A percentile compares a stretch with the other conserved stretches of the same genome.
phyloP scores from a whole-genome alignment of 2,797 vertebrate species.

The Poecilia picta region DNA sequence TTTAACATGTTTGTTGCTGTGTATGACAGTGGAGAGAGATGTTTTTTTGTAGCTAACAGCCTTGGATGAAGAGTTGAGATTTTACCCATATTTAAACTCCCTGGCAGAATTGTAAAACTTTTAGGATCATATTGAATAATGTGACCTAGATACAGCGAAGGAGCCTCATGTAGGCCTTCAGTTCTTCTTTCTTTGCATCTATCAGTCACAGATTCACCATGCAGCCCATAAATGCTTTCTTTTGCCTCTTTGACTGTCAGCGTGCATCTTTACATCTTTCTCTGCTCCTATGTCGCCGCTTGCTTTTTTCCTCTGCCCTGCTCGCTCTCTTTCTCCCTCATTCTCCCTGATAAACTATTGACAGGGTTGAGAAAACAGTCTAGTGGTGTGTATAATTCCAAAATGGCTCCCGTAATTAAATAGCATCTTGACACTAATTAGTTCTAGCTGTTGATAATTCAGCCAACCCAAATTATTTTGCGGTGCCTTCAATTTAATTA shows the following conservation, averaged over 20 bases:
- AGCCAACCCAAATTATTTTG: constrained; percentile 61
- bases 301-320: not conserved
- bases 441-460: constrained; percentile 72
- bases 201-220: not conserved
- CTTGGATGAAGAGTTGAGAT: not conserved
- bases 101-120: not conserved
- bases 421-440: constrained; percentile 75
- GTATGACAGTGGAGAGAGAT: not conserved
- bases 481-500: constrained; percentile 72
- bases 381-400: constrained; percentile 75
- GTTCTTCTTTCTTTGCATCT: constrained; percentile 11
- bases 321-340: not conserved
- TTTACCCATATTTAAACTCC: not conserved
- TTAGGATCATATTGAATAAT: constrained; percentile 10
- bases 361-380: constrained; percentile 54
- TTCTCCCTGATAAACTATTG: constrained; percentile 30
- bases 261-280: constrained; percentile 7
- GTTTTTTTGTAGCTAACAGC: not conserved
- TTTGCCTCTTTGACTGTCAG: constrained; percentile 4
- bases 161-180: constrained; percentile 2
- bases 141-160: not conserved
- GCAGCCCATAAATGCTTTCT: constrained; percentile 13
- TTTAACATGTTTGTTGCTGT: constrained; percentile 9
- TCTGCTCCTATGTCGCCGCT: constrained; percentile 8
- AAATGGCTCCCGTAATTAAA: constrained; percentile 72